Conservation (phyloP, 2,113 vertebrate species). For the Theristicus caerulescens region DNA sequence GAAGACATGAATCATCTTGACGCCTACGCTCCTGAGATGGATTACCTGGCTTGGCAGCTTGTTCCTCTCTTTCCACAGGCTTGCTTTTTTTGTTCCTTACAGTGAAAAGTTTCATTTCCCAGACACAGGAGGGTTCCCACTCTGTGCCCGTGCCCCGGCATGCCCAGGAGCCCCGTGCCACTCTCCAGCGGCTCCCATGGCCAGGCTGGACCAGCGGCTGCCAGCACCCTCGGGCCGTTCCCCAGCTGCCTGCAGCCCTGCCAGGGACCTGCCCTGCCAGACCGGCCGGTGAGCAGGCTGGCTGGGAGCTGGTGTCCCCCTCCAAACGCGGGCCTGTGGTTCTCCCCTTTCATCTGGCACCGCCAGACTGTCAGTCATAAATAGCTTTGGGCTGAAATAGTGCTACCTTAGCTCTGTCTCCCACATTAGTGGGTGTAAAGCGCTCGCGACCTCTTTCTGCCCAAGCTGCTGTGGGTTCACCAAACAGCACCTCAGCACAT, state of each 20-base stretch:
- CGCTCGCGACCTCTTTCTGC: accelerated
- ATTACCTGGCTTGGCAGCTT: conserved; percentile 76
- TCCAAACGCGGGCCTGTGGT: background rate
- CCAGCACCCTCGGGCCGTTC: background rate
- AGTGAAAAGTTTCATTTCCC: conserved; percentile 55
- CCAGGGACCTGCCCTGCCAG: background rate
- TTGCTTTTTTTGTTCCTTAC: background rate
- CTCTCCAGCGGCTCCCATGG: background rate
- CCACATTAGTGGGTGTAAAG: accelerated
- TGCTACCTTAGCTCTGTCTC: background rate
- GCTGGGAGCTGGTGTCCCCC: background rate
- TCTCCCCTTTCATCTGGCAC: background rate
- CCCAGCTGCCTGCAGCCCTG: background rate
- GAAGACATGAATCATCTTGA: conserved; percentile 84
- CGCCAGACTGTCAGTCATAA: background rate
- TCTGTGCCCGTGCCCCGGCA: accelerated
- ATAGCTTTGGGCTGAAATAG: background rate
- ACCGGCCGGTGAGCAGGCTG: background rate
- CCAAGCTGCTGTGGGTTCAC: background rate
- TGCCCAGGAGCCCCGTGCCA: accelerated
- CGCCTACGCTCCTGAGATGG: conserved; percentile 73
- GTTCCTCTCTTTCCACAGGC: conserved; percentile 65
- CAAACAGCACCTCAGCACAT: background rate
- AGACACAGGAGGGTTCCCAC: background rate
- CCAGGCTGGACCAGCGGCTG: background rate